Conservation (phyloP, 2,888 invertebrate genomes). For the Gnatocerus cornutus region DNA sequence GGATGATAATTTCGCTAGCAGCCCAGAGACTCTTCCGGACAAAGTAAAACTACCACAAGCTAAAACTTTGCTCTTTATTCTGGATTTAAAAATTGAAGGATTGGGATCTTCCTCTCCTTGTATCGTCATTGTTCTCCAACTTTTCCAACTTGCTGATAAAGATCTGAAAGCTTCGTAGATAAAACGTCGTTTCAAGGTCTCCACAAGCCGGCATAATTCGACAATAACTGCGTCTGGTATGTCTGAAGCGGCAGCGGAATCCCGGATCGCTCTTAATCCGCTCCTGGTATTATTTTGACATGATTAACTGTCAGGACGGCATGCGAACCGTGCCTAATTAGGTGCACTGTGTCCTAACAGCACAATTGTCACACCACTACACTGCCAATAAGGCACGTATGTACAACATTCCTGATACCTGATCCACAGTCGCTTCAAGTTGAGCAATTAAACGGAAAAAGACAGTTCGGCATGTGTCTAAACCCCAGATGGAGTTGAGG, state of each 20-base stretch:
- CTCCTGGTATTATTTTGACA: conserved; percentile 35
- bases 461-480: conserved; percentile 1
- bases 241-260: conserved; percentile 28
- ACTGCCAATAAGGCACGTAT: conserved; percentile 33
- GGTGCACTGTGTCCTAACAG: conserved; percentile 40
- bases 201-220: conserved; percentile 19
- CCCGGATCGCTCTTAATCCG: conserved; percentile 32
- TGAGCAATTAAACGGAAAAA: conserved; percentile 1
- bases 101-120: too few relatives aligned
- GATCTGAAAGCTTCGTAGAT: too few relatives aligned
- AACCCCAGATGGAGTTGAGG: conserved; percentile 13
- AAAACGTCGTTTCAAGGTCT: background rate
- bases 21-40: too few relatives aligned
- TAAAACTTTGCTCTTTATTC: too few relatives aligned
- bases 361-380: conserved; percentile 29
- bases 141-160: too few relatives aligned
- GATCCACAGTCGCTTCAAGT: background rate
- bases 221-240: conserved; percentile 24
- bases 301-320: conserved; percentile 37
- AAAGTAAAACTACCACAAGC: too few relatives aligned
- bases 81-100: too few relatives aligned
- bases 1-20: too few relatives aligned
- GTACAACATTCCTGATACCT: conserved; percentile 9
- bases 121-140: too few relatives aligned
- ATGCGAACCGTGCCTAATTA: conserved; percentile 36